phyloP scores from a whole-genome alignment of 2,113 vertebrate genomes.

The Lota lota region DNA sequence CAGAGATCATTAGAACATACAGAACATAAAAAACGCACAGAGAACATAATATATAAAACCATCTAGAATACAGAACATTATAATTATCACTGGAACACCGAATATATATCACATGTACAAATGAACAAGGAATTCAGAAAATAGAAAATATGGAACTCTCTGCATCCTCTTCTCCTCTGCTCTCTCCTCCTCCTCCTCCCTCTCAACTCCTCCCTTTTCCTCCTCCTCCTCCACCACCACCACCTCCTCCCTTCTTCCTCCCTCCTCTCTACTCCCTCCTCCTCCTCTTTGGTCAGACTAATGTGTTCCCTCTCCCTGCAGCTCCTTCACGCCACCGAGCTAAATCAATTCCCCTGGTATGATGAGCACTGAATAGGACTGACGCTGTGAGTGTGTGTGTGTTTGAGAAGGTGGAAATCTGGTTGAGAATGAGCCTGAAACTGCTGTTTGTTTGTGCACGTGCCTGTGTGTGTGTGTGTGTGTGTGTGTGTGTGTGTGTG shows the following conservation, averaged over 20 bases:
- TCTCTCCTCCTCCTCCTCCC: not conserved
- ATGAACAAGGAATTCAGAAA: too few species aligned
- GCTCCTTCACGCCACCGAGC: conserved; percentile 34
- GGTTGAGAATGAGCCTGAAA: not conserved
- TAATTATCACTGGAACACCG: too few species aligned
- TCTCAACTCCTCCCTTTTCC: not conserved
- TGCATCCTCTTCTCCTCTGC: not conserved
- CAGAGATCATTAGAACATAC: too few species aligned
- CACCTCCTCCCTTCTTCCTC: too few species aligned
- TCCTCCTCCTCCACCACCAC: too few species aligned
- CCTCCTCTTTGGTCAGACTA: conserved; percentile 41
- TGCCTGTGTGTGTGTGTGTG: not conserved
- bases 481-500: conserved; percentile 9
- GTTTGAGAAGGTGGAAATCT: not conserved
- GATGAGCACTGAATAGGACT: conserved; percentile 11
- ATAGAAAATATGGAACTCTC: too few species aligned
- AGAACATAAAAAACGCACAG: too few species aligned
- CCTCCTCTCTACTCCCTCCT: not conserved
- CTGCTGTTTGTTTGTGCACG: not conserved
- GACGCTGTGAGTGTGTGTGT: conserved; percentile 7
- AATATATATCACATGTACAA: too few species aligned
- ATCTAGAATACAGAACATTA: too few species aligned
- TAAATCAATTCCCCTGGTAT: conserved; percentile 31
- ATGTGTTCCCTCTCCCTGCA: conserved; percentile 7
- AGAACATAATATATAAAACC: too few species aligned